Percentiles rank a stretch among this genome's conserved stretches.
phyloP scores from a whole-genome alignment of 2,113 vertebrate genomes.

The Catharus bicknelli region DNA sequence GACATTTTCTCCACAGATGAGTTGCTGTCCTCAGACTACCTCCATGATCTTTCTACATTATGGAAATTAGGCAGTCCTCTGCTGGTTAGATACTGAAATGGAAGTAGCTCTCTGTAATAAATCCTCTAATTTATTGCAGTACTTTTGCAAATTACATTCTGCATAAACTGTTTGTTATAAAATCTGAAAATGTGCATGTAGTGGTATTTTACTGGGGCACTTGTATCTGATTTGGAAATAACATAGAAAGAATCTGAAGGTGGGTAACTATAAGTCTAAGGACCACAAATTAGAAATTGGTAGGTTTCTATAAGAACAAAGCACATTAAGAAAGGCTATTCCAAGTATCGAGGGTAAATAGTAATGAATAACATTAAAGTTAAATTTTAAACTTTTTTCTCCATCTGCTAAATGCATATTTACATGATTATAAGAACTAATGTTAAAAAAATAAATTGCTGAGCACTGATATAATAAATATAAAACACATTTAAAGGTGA shows the following conservation, averaged over 20 bases:
- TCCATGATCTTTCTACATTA: neutral
- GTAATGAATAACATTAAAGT: conserved; percentile 42
- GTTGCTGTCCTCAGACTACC: neutral
- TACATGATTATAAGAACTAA: conserved; percentile 36
- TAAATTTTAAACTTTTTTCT: conserved; percentile 22
- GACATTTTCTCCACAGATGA: neutral
- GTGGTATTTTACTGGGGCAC: neutral
- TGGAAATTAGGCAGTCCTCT: neutral
- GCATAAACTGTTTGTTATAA: conserved; percentile 10
- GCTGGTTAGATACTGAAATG: neutral
- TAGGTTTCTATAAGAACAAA: neutral
- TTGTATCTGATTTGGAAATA: neutral
- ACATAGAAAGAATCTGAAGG: neutral
- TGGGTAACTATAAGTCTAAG: neutral
- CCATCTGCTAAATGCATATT: conserved; percentile 29
- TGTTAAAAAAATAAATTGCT: neutral
- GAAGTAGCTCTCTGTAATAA: neutral
- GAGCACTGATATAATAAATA: conserved; percentile 7
- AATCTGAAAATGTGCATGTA: neutral
- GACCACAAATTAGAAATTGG: neutral
- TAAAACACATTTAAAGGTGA: conserved; percentile 14
- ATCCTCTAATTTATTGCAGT: neutral
- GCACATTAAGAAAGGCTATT: neutral
- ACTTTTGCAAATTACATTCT: conserved; percentile 1
- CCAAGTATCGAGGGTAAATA: neutral